phyloP scores from a whole-genome alignment of 2,797 vertebrate species.

The Silurus aristotelis region DNA sequence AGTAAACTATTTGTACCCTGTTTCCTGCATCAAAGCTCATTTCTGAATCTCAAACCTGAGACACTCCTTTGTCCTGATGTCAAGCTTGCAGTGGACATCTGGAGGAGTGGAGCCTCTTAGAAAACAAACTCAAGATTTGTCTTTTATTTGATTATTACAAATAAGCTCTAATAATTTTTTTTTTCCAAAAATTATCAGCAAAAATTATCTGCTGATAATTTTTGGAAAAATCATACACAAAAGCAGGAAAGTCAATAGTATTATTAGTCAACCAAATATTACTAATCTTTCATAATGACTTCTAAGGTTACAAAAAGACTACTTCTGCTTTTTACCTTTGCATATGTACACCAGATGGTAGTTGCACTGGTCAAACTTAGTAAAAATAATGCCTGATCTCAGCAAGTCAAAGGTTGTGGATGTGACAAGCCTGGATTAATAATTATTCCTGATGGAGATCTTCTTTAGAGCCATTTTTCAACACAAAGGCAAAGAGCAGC shows the following conservation, averaged over 20 bases:
- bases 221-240: background rate
- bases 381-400: background rate
- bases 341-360: slow-evolving; percentile 9
- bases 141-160: background rate
- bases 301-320: background rate
- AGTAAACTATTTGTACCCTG: background rate
- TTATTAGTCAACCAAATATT: background rate
- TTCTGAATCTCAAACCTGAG: background rate
- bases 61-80: background rate
- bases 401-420: background rate
- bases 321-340: background rate
- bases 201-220: background rate
- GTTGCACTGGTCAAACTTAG: background rate
- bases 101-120: background rate
- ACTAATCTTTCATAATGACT: background rate
- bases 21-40: background rate
- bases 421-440: background rate
- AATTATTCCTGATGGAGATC: background rate
- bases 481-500: background rate
- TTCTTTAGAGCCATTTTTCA: background rate
- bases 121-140: background rate
- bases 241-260: background rate
- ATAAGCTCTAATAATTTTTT: background rate
- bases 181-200: too few species aligned
- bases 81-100: background rate